A percentile compares a stretch with the other conserved stretches of the same genome.
These are phyloP conservation scores for Cantharis rufa DNA, from an alignment of 2,888 invertebrate genomes.

Conservation along the genomic window DNA sequence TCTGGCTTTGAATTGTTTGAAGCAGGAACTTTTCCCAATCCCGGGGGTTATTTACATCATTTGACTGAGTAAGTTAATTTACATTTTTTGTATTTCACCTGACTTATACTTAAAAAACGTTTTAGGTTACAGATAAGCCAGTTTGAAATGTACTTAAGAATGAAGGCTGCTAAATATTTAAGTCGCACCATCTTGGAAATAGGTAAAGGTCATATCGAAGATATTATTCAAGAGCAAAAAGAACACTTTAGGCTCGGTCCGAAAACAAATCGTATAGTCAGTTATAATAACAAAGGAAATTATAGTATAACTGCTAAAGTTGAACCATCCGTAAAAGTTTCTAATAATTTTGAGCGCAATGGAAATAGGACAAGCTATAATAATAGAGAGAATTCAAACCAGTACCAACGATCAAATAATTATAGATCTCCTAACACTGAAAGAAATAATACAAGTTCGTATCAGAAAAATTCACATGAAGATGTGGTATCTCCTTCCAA, in stretches of 20 bases:
- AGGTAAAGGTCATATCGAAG: neutral
- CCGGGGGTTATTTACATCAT: neutral
- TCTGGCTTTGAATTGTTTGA: constrained; percentile 42
- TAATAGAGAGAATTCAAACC: neutral
- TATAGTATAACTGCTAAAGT: neutral
- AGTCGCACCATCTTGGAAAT: constrained; percentile 13
- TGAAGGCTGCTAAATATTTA: constrained; percentile 37
- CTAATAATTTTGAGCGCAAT: neutral
- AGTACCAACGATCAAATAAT: neutral
- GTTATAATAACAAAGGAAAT: neutral
- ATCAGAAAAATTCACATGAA: neutral
- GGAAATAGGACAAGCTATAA: neutral
- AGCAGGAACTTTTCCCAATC: constrained; percentile 32
- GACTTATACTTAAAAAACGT: neutral
- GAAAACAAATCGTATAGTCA: neutral
- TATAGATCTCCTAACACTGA: neutral
- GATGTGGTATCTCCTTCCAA: neutral
- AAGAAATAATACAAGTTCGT: neutral
- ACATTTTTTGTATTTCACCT: neutral
- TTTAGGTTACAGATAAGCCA: constrained; percentile 14
- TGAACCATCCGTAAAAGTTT: neutral
- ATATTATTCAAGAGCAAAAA: constrained; percentile 10
- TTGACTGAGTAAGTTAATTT: neutral
- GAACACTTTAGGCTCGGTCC: neutral
- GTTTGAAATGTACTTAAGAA: constrained; percentile 34